Percentiles rank a stretch among this genome's conserved stretches.
Conservation (phyloP, 2,888 invertebrate species). For the Cataglyphis livida region DNA sequence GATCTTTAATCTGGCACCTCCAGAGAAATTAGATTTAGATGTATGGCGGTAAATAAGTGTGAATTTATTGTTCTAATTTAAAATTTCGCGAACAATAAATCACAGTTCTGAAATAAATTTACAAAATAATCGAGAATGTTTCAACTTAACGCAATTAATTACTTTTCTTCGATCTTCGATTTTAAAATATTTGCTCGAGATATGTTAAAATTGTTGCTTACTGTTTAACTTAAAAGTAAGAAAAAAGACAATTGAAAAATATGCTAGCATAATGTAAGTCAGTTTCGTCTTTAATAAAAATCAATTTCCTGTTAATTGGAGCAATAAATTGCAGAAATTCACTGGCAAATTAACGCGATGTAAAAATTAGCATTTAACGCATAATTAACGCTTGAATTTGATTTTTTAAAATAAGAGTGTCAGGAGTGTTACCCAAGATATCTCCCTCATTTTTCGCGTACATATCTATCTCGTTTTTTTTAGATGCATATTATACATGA, state of each 20-base stretch:
- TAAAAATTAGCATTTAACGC: neutral
- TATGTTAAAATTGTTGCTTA: neutral
- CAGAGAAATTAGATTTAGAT: neutral
- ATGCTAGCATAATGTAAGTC: neutral
- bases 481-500: slow-evolving; percentile 49
- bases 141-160: neutral
- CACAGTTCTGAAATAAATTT: neutral
- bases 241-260: neutral
- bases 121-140: neutral
- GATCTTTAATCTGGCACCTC: neutral
- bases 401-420: neutral
- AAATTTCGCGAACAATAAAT: neutral
- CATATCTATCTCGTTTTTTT: slow-evolving; percentile 11
- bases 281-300: neutral
- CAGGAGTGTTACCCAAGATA: neutral
- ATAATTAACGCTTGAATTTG: neutral
- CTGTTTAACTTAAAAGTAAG: neutral
- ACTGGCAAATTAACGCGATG: neutral
- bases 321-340: neutral
- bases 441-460: neutral
- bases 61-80: neutral
- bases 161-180: neutral
- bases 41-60: neutral
- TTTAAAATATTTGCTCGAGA: neutral
- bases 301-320: neutral